Conservation (phyloP, 1,140 invertebrate species). For the Gonatopus flavifemur region DNA sequence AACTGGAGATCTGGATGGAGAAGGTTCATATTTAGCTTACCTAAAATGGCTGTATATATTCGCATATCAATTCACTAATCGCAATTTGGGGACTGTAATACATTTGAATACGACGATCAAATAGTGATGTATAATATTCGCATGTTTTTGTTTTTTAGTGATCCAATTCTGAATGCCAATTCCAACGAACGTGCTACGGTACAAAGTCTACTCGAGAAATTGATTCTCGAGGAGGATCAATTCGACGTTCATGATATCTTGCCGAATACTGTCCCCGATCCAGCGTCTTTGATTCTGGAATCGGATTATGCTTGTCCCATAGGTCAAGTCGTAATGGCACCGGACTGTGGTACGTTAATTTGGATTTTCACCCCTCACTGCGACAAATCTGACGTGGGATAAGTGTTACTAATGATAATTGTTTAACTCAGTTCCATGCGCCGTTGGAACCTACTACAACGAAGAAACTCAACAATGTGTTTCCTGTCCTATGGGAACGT, state of each 20-base stretch:
- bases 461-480: constrained; percentile 73
- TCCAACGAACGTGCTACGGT: constrained; percentile 85
- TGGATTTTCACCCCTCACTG: no score
- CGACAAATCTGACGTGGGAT: no score
- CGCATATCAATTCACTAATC: constrained; percentile 7
- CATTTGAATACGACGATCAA: background rate
- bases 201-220: constrained; percentile 77
- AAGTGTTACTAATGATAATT: background rate
- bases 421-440: constrained; percentile 80
- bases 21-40: no score
- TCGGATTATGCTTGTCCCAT: constrained; percentile 91
- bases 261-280: constrained; percentile 91
- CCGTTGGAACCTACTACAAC: constrained; percentile 88
- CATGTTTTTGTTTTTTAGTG: constrained; percentile 61
- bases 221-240: constrained; percentile 89
- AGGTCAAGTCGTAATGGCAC: constrained; percentile 89
- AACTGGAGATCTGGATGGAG: no score
- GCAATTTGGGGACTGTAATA: constrained; percentile 1
- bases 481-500: constrained; percentile 85
- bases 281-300: constrained; percentile 79
- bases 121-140: background rate
- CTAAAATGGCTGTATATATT: constrained; percentile 50
- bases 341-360: constrained; percentile 76
- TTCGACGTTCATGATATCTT: constrained; percentile 91
- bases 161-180: constrained; percentile 84